Conservation (phyloP, 2,888 invertebrate species). For the Ariolimax columbianus region DNA sequence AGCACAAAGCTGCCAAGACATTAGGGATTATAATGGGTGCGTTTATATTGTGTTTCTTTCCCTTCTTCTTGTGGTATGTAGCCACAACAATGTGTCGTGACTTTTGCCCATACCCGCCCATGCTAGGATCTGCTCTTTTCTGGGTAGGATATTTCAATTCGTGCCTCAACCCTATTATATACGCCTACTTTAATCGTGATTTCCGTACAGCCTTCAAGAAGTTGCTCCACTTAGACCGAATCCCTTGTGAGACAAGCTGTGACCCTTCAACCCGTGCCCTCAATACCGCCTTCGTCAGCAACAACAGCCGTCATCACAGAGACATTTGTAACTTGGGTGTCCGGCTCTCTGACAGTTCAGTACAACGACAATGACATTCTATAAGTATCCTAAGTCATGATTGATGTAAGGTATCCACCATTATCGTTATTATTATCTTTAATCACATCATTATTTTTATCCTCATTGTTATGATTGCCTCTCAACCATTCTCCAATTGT, state of each 20-base stretch:
- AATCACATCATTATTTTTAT: background rate
- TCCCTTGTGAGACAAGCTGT: constrained; percentile 51
- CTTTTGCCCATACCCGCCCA: constrained; percentile 88
- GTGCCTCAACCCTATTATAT: constrained; percentile 95
- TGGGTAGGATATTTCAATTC: constrained; percentile 99
- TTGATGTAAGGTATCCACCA: background rate
- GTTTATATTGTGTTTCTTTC: constrained; percentile 96
- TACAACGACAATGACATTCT: constrained; percentile 33
- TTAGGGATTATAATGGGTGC: constrained; percentile 98
- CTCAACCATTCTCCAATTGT: too few species aligned
- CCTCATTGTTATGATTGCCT: background rate
- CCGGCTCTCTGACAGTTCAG: constrained; percentile 52
- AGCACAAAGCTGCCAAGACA: constrained; percentile 89
- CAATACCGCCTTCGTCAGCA: constrained; percentile 53
- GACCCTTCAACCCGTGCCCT: constrained; percentile 55
- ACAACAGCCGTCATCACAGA: constrained; percentile 11
- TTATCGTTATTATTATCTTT: background rate
- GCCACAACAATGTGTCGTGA: constrained; percentile 88
- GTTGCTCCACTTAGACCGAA: constrained; percentile 62
- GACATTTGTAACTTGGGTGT: constrained; percentile 53
- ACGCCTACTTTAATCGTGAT: constrained; percentile 97
- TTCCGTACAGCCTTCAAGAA: constrained; percentile 96
- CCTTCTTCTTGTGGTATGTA: constrained; percentile 97
- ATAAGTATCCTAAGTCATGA: background rate
- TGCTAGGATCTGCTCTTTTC: constrained; percentile 93